A percentile compares a stretch with the other conserved stretches of the same genome.
These are phyloP conservation scores for Lutraria rhynchaena DNA, from an alignment of 1,140 invertebrate species.

Conservation along the genomic window DNA sequence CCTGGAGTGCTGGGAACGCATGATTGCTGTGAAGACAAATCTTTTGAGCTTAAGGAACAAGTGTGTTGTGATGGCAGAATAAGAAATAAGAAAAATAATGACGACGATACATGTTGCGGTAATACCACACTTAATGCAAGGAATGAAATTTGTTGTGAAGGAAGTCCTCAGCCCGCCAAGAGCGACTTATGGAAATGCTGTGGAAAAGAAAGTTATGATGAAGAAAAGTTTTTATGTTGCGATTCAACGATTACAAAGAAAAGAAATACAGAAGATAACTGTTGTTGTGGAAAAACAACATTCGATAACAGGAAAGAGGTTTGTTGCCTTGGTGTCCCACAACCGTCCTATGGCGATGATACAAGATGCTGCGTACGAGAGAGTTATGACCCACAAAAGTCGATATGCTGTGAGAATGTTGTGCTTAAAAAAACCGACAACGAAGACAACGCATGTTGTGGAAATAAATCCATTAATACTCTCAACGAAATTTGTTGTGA, in stretches of 20 bases:
- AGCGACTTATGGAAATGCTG: constrained; percentile 47
- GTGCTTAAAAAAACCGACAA: constrained; percentile 35
- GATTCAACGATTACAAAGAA: constrained; percentile 44
- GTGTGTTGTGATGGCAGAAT: constrained; percentile 46
- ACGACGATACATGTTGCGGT: constrained; percentile 50
- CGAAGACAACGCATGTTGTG: constrained; percentile 54
- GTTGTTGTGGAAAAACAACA: constrained; percentile 57
- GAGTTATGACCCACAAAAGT: constrained; percentile 50
- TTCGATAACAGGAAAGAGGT: constrained; percentile 53
- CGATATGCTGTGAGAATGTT: constrained; percentile 39
- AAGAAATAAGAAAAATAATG: constrained; percentile 17
- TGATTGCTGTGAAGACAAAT: constrained; percentile 51
- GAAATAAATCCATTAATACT: constrained; percentile 52
- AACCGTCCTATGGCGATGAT: constrained; percentile 36
- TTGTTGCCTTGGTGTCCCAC: constrained; percentile 44
- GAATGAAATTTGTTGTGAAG: constrained; percentile 52
- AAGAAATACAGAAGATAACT: constrained; percentile 41
- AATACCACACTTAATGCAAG: constrained; percentile 49
- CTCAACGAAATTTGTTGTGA: constrained; percentile 54
- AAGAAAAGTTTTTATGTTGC: constrained; percentile 36
- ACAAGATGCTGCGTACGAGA: constrained; percentile 32
- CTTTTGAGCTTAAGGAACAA: constrained; percentile 10
- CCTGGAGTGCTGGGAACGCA: constrained; percentile 2
- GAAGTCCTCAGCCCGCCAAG: constrained; percentile 42
- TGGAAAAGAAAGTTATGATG: constrained; percentile 38